These are phyloP conservation scores for Herpetotheres cachinnans DNA, from an alignment of 2,113 vertebrate genomes.

Conservation along the genomic window DNA sequence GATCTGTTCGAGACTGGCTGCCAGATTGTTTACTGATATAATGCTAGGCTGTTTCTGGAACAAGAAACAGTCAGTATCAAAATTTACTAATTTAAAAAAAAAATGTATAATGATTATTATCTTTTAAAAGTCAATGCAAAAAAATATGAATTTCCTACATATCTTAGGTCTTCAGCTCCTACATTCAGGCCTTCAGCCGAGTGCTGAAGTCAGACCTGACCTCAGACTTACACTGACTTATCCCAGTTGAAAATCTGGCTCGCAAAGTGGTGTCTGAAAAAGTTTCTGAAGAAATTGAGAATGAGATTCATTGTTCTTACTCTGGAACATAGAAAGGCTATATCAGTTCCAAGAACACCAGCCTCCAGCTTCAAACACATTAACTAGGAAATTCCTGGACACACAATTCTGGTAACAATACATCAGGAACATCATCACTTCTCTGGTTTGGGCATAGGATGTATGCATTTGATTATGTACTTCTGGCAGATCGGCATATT, in stretches of 20 bases:
- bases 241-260: neutral
- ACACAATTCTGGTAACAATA: neutral
- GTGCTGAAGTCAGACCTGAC: neutral
- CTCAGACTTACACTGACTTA: neutral
- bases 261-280: neutral
- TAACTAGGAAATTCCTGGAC: neutral
- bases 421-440: neutral
- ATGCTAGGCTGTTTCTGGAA: neutral
- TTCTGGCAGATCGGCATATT: fast-evolving
- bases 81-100: neutral
- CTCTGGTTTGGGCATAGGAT: neutral
- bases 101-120: neutral
- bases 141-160: neutral
- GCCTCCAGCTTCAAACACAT: neutral
- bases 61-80: neutral
- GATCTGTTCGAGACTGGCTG: neutral
- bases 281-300: neutral
- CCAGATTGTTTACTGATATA: neutral
- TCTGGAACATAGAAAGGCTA: neutral
- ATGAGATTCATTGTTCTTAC: neutral
- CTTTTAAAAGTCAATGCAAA: neutral
- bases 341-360: neutral
- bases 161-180: neutral
- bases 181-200: neutral
- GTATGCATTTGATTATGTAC: neutral